Conservation (phyloP, 2,797 vertebrate genomes). For the Sebastes umbrosus region DNA sequence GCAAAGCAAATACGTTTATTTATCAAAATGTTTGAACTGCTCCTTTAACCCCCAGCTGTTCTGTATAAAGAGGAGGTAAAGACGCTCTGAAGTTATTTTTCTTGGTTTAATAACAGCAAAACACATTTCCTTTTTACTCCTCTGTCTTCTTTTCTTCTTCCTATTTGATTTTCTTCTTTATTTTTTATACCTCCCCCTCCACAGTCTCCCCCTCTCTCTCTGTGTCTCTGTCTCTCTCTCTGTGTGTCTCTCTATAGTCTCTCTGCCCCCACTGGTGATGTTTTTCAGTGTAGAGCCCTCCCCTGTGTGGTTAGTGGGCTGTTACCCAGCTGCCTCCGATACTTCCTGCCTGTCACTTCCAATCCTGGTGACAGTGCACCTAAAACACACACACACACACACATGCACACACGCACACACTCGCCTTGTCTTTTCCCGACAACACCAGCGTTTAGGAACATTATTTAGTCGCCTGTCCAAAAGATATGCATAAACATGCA, state of each 20-base stretch:
- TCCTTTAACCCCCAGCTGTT: background rate
- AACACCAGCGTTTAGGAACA: conserved; percentile 33
- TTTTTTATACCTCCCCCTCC: background rate
- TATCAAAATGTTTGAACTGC: background rate
- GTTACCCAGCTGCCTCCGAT: conserved; percentile 77
- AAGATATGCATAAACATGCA: conserved; percentile 33
- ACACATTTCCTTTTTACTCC: background rate
- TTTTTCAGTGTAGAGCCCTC: conserved; percentile 60
- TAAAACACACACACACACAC: conserved; percentile 17
- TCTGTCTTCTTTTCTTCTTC: background rate
- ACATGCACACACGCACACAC: conserved; percentile 14
- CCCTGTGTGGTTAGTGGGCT: conserved; percentile 74
- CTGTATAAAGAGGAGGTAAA: background rate
- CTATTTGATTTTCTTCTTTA: conserved; percentile 24
- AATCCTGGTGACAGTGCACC: conserved; percentile 61
- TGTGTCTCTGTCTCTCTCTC: background rate
- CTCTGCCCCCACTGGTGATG: conserved; percentile 53
- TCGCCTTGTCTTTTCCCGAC: background rate
- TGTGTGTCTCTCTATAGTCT: conserved; percentile 17
- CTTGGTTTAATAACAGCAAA: conserved; percentile 7
- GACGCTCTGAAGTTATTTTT: background rate
- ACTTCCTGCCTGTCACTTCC: conserved; percentile 80
- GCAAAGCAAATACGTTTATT: background rate
- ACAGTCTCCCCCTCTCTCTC: background rate
- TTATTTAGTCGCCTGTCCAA: conserved; percentile 36